Evolutionary conservation across 1,140 invertebrate genomes (phyloP), one percentile per base, ranked within the genome.

Genomic region (Drosophila repletoides): DNA sequence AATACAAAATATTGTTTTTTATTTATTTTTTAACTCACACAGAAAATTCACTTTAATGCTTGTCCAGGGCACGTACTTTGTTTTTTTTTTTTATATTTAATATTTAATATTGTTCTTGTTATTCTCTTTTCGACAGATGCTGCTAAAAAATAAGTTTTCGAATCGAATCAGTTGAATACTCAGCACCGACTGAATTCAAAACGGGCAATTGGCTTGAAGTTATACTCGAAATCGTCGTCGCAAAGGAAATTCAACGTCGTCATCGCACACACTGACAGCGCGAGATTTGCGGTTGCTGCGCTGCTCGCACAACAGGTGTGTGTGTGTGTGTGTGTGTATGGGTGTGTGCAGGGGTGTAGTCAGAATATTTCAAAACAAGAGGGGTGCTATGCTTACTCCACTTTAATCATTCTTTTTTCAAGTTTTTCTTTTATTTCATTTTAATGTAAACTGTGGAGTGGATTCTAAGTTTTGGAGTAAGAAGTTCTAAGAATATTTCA

Each of bases 171-270:
- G 80, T 86, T 76, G 80, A 86, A 76, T 56, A 72, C 80, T 80
- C 71, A 86, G 76, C 80, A 61, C 45, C 75, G 79, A 86, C 80
- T 86, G 80, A 86, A 65, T 68, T 69, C 71, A 56, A 72, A 80
- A 64, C 76, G 60, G 43, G 59, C 81, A 86, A 86, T 86, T 86
- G 68, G 80, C 80, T 80, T 80, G 63, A 86, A 86, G 80, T 87
- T 86, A 86, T 86, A 86, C 72, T 80, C n/a, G n/a, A n/a, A n/a
- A n/a, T n/a, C n/a, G n/a, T n/a, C 75, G 81, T 55, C 75, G 60
- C 48, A 69, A 86, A 84, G 79, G 79, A 84, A 84, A 84, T 76
- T 77, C 28, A 64, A 26, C 55, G 65, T 29, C 49, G 61, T 26
- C 40, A 31, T 9, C 51, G 22, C 51, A 64, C 24, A 48, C 45